phyloP scores from a whole-genome alignment of 2,797 vertebrate species.

The Falco concolor region DNA sequence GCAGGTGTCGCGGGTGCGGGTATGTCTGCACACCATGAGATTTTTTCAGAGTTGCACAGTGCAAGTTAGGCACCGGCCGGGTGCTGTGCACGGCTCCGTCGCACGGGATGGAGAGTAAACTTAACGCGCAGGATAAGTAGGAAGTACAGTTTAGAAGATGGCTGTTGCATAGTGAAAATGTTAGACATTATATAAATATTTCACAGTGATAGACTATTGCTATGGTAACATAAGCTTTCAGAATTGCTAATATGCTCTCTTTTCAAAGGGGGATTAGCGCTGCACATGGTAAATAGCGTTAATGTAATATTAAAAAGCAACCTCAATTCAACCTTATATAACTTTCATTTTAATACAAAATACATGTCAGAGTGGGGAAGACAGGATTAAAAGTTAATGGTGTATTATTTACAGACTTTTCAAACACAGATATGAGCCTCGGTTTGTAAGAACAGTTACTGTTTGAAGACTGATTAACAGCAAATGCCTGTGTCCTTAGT shows the following conservation, averaged over 20 bases:
- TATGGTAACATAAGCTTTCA: slow-evolving; percentile 39
- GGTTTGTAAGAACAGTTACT: not conserved
- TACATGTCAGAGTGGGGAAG: not conserved
- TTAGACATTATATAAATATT: slow-evolving; percentile 55
- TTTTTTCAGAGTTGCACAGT: accelerated
- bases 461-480: not conserved
- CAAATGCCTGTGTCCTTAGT: not conserved
- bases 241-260: slow-evolving; percentile 15
- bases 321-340: slow-evolving; percentile 35
- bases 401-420: slow-evolving; percentile 18
- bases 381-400: slow-evolving; percentile 13
- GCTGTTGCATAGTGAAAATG: not conserved
- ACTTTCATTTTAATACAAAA: slow-evolving; percentile 21
- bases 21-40: accelerated
- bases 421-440: not conserved
- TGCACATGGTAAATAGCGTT: slow-evolving; percentile 22
- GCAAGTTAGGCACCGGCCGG: accelerated
- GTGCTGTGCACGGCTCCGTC: not conserved
- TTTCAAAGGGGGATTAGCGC: slow-evolving; percentile 29
- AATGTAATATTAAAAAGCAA: slow-evolving; percentile 49
- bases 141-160: not conserved
- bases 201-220: slow-evolving; percentile 37
- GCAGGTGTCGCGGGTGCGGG: accelerated
- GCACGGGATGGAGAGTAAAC: accelerated
- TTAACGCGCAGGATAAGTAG: accelerated